Evolutionary conservation across 2,113 vertebrate genomes (phyloP), one percentile per base, ranked within the genome.

Genomic region (Sorex araneus): DNA sequence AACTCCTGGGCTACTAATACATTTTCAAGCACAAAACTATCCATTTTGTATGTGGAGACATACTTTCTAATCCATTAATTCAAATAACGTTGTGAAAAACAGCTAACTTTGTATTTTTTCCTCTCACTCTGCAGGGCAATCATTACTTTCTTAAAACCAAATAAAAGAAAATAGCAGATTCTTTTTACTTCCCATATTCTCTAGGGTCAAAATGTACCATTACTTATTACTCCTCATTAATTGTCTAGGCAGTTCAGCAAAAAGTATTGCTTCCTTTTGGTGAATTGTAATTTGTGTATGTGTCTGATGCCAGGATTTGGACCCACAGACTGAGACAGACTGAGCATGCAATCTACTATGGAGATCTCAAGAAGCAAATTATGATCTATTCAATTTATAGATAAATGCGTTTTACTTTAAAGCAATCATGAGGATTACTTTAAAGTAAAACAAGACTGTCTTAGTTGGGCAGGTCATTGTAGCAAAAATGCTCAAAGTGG

Each of bases 11-110:
- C n/a, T 76, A 43, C 66, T 74, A 81, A 79, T 88, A 71, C 7
- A 45, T 89, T 92, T 95, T 78, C 75, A 93, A 83, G 34, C 34
- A 34, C 64, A 70, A 54, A 28, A 36, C 32, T 63, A 47, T 69
- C 74, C 89, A 69, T 91, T 89, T 86, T 50, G 8, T 54, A 32
- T 79, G 54, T 36, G 75, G 90, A 91, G 92, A 84, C 66, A 71
- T 21, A 85, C n/a, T 67, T 76, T 87, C 32, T 81, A 63, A 85
- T 89, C 73, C 87, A 76, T 18, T 36, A 75, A 67, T 16, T 79
- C 71, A 79, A 60, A 28, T 63, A 32, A 73, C 76, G 76, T 13
- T 70, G 60, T 91, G 45, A 36, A 94, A 85, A 83, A 21, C 25
- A 70, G 36, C 60, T 60, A 60, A 30, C 15, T 4, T 19, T n/a